These are phyloP conservation scores for Dynastes grantii DNA, from an alignment of 2,888 invertebrate genomes.

Conservation along the genomic window DNA sequence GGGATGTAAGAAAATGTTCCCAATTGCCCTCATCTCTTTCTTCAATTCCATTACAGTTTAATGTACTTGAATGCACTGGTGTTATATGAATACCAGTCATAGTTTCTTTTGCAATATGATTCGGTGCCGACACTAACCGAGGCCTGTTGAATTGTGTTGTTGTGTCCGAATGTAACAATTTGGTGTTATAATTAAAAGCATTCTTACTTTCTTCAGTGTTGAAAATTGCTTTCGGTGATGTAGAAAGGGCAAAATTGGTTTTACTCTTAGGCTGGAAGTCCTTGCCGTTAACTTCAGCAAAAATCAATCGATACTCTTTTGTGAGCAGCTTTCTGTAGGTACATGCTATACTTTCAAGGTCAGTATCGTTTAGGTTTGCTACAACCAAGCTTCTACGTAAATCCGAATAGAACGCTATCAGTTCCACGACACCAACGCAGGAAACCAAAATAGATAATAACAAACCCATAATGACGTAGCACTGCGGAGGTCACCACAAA, in stretches of 20 bases:
- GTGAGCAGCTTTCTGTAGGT: conserved; percentile 41
- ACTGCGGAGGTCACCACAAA: conserved; percentile 20
- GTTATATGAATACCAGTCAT: neutral
- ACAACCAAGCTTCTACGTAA: conserved; percentile 68
- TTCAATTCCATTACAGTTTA: neutral
- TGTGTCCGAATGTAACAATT: neutral
- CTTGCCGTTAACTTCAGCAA: conserved; percentile 69
- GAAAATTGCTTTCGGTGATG: conserved; percentile 49
- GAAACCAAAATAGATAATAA: conserved; percentile 82
- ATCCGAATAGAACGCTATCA: conserved; percentile 75
- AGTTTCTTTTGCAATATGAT: neutral
- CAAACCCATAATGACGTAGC: conserved; percentile 76
- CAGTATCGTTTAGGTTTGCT: conserved; percentile 67
- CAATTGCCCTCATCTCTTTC: neutral
- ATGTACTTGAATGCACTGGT: neutral
- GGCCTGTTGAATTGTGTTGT: neutral
- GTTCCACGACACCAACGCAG: conserved; percentile 83
- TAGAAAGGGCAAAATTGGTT: conserved; percentile 67
- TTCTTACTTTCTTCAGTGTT: neutral
- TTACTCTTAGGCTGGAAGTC: conserved; percentile 69
- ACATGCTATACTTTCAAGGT: conserved; percentile 67
- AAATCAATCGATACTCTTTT: conserved; percentile 64
- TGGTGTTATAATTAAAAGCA: neutral
- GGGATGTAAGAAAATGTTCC: neutral
- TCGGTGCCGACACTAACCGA: neutral